Base-by-base conservation (phyloP, 2,797 vertebrate species). In the Danio aesculapii region DNA sequence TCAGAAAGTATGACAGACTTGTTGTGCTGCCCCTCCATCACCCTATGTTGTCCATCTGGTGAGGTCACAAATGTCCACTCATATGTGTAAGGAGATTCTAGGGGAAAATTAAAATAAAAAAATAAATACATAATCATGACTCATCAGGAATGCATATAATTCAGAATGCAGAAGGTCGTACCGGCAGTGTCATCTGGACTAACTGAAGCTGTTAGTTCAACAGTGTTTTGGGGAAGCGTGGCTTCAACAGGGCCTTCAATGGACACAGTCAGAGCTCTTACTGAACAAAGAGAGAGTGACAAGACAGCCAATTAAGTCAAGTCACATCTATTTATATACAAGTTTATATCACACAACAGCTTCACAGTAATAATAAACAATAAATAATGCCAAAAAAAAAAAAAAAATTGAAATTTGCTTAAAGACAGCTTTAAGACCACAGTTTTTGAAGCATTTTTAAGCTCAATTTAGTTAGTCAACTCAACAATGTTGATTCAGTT, bases 51-150 rank as follows among this genome's bases (percentile, higher is more conserved):
- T 86, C 90, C 92, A 77, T 80, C 79, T 52, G 94, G 94, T 50
- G 92, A 91, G 80, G 81, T 92, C 73, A 93, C 84, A 81, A 95
- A 89, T 82, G 88, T 94, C 95, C 95, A 96, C 53, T 94, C 89
- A 80, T 93, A 95, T 44, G 50, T 89, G 79, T 94, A 95, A 64
- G 86, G 81, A 84, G 88, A 84, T 84, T 93, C 95, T 95, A 88
- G 79, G 83, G 77, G 30, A 21, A 75, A 50, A 76, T 1, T 49
- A 2, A 64, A 6, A 10, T 57, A 6, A 67, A 8, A 49, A 0
- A 76, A 19, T 49, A 13, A 62, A 19, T 19, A 4, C 16, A 50
- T 44, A 53, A 30, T 43, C 19, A 16, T 19, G 2, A 59, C 55
- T 30, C 30, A 30, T 74, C 53, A 39, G 49, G 10, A 41, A 72